Evolutionary conservation across 2,113 vertebrate genomes (phyloP).

Genomic region (Brienomyrus brachyistius): DNA sequence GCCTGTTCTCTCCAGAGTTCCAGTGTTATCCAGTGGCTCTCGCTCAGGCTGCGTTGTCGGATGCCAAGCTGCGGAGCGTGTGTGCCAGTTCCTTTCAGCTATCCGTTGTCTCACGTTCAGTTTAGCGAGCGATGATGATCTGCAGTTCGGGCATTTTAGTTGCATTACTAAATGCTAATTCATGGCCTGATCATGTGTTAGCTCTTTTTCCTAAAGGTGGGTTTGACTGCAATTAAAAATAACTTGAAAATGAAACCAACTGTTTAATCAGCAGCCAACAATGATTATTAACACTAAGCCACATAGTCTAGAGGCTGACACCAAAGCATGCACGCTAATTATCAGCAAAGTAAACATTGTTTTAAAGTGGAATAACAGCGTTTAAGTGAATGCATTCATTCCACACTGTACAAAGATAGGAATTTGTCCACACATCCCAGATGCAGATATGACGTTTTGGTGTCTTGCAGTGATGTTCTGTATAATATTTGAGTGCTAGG

Average conservation of each 20-base stretch:
- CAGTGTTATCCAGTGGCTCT: slow-evolving; percentile 70
- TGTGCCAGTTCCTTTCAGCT: slow-evolving; percentile 55
- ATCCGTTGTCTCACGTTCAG: slow-evolving; percentile 47
- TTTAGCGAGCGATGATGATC: background rate
- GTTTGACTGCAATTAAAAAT: slow-evolving; percentile 22
- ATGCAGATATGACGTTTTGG: background rate
- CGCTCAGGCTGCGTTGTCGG: slow-evolving; percentile 51
- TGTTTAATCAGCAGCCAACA: slow-evolving; percentile 16
- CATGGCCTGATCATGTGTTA: background rate
- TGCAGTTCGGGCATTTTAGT: background rate
- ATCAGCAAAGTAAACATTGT: slow-evolving; percentile 8
- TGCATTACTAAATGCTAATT: background rate
- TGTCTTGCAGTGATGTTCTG: background rate
- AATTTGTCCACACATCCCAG: too few relatives aligned
- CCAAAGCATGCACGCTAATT: background rate
- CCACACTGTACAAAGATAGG: background rate
- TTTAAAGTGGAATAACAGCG: slow-evolving; percentile 2
- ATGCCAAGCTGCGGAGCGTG: slow-evolving; percentile 59
- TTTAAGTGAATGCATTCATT: slow-evolving; percentile 2
- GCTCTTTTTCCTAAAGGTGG: slow-evolving; percentile 2
- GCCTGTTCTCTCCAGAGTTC: slow-evolving; percentile 23
- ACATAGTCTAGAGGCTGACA: background rate
- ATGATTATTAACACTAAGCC: slow-evolving; percentile 19
- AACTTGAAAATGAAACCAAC: slow-evolving; percentile 14
- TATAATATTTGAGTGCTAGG: background rate